Evolutionary conservation across 2,888 invertebrate genomes (phyloP), one percentile per base, ranked within the genome.

Genomic region (Drosophila picticornis): DNA sequence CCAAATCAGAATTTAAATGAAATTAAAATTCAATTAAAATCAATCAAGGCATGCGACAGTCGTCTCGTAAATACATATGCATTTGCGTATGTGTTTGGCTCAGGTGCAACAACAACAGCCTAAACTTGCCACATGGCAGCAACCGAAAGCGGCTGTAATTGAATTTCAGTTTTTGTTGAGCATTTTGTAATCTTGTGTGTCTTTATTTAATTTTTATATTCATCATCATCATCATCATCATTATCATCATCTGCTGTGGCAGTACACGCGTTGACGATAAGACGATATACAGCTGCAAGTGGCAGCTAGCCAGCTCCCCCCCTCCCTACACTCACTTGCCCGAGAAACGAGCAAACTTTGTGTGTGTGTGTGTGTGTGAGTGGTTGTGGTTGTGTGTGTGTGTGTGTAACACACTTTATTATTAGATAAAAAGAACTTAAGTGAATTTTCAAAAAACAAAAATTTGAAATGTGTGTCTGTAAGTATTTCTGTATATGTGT

Each of bases 341-440:
- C n/a, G n/a, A n/a, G n/a, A n/a, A n/a, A n/a, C n/a, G n/a, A n/a
- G n/a, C n/a, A n/a, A n/a, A n/a, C n/a, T n/a, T n/a, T n/a, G n/a
- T n/a, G 16, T n/a, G 29, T 36, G 9, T 36, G 34, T 56, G 34
- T 43, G 62, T 51, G 31, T 59, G 59, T 32, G n/a, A n/a, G n/a
- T n/a, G n/a, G n/a, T n/a, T n/a, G n/a, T n/a, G n/a, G n/a, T n/a
- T 48, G 62, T 51, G 31, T n/a, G 29, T 36, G 13, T 31, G 34
- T 63, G 34, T 43, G 63, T 52, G 32, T 56, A 57, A 59, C 59
- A 61, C 58, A 76, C 80, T 85, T 83, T 80, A 80, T 90, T 90
- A 88, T 85, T 80, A 88, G 84, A 85, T 90, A 74, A 90, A 88
- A 88, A 46, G 88, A 85, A 89, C 83, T 88, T 90, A 77, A 83